Evolutionary conservation across 2,888 invertebrate genomes (phyloP), one percentile per base, ranked within the genome.

Genomic region (Hipparchia sbordonii): DNA sequence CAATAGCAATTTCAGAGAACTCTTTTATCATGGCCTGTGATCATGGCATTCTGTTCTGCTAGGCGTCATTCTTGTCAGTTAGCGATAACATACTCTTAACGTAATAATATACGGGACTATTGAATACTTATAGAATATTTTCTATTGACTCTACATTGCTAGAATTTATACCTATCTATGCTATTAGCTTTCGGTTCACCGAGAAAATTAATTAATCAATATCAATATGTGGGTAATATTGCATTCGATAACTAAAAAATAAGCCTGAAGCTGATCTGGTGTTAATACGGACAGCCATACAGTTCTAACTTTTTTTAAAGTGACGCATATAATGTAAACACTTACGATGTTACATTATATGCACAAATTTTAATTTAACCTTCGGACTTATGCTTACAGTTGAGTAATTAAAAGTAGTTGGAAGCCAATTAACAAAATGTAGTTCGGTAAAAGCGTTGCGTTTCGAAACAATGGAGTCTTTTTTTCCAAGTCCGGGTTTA

Each of bases 361-460:
- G 65, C 51, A 63, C 56, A 12, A 61, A 74, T 81, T 82, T 80
- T 73, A 72, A 73, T 72, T 39, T 69, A 79, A 77, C 76, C 77
- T 81, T 82, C 81, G 83, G 85, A 73, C 77, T 67, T 59, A 72
- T 72, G 72, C 77, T 72, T 71, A 74, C 67, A 65, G 72, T 84
- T 84, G 81, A 84, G 87, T 91, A 91, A 92, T 91, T 90, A 90
- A 90, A 88, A 82, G 85, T 86, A 79, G 87, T 85, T 84, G 84
- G 84, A 81, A 85, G 84, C 87, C 91, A 92, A 92, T 92, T 92
- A 91, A 91, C 89, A 82, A 89, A 91, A 90, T 89, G 90, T 89
- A 87, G 85, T 88, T 88, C 83, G 84, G 82, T 83, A 76, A 80
- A 80, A 81, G 78, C 80, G 79, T 79, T 82, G 80, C 81, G 80